Percentiles rank a stretch among this genome's conserved stretches.
phyloP scores from a whole-genome alignment of 1,140 invertebrate genomes.

The Drosophila biarmipes region DNA sequence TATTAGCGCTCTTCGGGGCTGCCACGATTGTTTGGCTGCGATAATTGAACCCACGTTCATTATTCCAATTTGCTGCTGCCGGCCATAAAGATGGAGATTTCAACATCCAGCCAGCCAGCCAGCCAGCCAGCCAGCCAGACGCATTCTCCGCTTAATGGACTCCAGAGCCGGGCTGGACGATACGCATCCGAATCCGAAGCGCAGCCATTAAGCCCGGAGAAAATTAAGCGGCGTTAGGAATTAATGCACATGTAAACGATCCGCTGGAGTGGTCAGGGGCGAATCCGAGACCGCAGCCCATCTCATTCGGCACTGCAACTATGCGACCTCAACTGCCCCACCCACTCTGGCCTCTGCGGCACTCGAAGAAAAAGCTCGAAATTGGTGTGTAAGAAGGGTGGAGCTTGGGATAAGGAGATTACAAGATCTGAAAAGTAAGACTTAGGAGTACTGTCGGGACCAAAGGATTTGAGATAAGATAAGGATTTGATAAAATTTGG shows the following conservation, averaged over 20 bases:
- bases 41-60: slow-evolving; percentile 83
- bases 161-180: slow-evolving; percentile 19
- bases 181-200: slow-evolving; percentile 9
- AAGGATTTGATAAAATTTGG: no score
- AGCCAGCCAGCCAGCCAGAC: slow-evolving; percentile 42
- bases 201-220: slow-evolving; percentile 41
- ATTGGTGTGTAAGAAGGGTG: no score
- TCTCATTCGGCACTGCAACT: slow-evolving; percentile 38
- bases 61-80: slow-evolving; percentile 73
- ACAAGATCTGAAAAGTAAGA: neutral
- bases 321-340: slow-evolving; percentile 36
- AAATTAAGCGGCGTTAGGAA: slow-evolving; percentile 81
- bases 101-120: slow-evolving; percentile 37
- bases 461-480: no score
- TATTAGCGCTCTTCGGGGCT: slow-evolving; percentile 72
- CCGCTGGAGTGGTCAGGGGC: slow-evolving; percentile 33
- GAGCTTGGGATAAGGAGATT: no score
- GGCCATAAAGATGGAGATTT: slow-evolving; percentile 39
- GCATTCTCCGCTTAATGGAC: slow-evolving; percentile 68
- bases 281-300: slow-evolving; percentile 16
- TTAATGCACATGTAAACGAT: slow-evolving; percentile 75
- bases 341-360: slow-evolving; percentile 13
- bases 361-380: slow-evolving; percentile 2
- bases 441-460: no score
- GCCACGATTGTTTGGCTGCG: slow-evolving; percentile 75